Evolutionary conservation across 2,888 invertebrate genomes (phyloP).

Genomic region (Pseudococcus jackbeardsleyi): DNA sequence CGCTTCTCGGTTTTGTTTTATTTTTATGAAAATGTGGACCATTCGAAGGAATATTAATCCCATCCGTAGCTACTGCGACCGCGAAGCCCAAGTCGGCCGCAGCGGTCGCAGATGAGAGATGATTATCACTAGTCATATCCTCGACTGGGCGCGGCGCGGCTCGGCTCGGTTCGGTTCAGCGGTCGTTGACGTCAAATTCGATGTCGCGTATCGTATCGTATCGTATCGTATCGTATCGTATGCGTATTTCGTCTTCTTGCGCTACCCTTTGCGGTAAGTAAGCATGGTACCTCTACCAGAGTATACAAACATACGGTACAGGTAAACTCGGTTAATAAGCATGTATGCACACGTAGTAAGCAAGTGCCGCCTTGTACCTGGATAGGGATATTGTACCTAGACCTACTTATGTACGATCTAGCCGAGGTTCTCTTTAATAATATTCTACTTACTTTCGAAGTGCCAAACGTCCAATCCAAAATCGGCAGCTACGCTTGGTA

Average conservation of each 20-base stretch:
- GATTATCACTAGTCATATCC: constrained; percentile 52
- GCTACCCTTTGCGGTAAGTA: not conserved
- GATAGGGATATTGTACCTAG: too few relatives aligned
- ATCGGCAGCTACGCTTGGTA: too few relatives aligned
- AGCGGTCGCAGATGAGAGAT: not conserved
- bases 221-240: not conserved
- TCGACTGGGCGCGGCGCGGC: not conserved
- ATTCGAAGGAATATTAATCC: not conserved
- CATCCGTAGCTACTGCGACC: not conserved
- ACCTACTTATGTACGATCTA: too few relatives aligned
- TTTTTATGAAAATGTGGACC: constrained; percentile 10
- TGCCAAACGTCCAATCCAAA: too few relatives aligned
- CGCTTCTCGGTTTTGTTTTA: not conserved
- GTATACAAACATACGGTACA: too few relatives aligned
- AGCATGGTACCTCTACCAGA: not conserved
- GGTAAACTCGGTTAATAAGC: too few relatives aligned
- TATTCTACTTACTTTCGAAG: too few relatives aligned
- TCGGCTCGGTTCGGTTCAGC: not conserved
- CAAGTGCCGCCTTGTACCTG: too few relatives aligned
- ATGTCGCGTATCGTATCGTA: constrained; percentile 23
- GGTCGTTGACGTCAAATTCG: constrained; percentile 23
- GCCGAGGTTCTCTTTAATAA: too few relatives aligned
- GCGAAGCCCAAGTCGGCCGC: constrained; percentile 14
- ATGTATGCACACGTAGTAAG: too few relatives aligned
- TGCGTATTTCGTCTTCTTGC: not conserved